Evolutionary conservation across 2,113 vertebrate species (phyloP).

Genomic region (Antechinus stuartii): DNA sequence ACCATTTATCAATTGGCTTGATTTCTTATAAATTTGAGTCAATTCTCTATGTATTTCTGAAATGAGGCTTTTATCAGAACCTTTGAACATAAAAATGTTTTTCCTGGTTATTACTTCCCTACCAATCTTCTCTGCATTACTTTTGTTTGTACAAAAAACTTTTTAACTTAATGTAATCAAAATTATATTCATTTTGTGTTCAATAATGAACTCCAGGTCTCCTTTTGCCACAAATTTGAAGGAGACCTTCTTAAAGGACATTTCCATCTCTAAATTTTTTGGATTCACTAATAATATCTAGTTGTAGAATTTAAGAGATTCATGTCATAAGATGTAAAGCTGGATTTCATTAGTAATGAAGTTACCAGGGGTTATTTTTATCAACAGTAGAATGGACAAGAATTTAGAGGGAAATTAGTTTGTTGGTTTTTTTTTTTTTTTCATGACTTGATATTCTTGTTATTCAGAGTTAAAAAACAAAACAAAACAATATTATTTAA

Average conservation of each 20-base stretch:
- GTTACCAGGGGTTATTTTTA: not conserved
- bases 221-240: too few relatives aligned
- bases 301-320: constrained; percentile 16
- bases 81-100: too few relatives aligned
- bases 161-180: too few relatives aligned
- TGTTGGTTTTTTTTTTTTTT: constrained; percentile 37
- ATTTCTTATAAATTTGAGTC: too few relatives aligned
- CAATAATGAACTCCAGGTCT: too few relatives aligned
- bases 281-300: constrained; percentile 28
- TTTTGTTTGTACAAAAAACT: too few relatives aligned
- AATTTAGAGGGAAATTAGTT: not conserved
- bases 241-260: not conserved
- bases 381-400: not conserved
- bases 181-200: too few relatives aligned
- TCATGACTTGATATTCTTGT: not conserved
- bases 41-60: too few relatives aligned
- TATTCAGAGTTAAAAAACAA: not conserved
- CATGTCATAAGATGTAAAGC: constrained; percentile 2
- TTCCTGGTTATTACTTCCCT: too few relatives aligned
- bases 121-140: too few relatives aligned
- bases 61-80: too few relatives aligned
- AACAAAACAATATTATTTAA: constrained; percentile 13
- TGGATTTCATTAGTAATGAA: not conserved
- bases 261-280: not conserved
- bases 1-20: too few relatives aligned